Evolutionary conservation across 2,113 vertebrate species (phyloP).

Genomic region (Meriones unguiculatus): DNA sequence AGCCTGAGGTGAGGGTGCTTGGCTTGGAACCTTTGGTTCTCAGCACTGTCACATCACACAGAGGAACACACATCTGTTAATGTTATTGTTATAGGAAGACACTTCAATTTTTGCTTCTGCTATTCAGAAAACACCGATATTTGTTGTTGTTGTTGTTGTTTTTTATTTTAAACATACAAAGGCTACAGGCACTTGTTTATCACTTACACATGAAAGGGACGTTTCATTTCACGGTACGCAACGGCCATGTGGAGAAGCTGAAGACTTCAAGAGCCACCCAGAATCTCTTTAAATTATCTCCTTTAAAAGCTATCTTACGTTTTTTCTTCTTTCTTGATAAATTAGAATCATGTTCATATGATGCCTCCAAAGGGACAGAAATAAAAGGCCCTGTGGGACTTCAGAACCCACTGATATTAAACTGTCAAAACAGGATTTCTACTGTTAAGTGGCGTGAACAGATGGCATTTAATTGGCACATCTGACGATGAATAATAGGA

Average conservation of each 20-base stretch:
- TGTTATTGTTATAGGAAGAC: background rate
- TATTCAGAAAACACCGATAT: constrained; percentile 37
- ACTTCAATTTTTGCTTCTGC: constrained; percentile 15
- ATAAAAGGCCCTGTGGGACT: background rate
- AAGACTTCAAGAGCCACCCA: constrained; percentile 35
- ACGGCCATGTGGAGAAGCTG: constrained; percentile 15
- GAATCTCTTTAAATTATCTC: constrained; percentile 32
- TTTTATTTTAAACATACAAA: constrained; percentile 11
- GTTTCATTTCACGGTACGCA: constrained; percentile 48
- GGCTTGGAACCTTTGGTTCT: background rate
- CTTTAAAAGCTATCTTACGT: constrained; percentile 36
- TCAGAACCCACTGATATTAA: constrained; percentile 57
- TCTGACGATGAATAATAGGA: constrained; percentile 40
- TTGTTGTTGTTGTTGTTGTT: constrained; percentile 1
- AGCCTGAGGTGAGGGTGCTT: background rate
- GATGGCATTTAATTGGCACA: constrained; percentile 67
- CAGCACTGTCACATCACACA: background rate
- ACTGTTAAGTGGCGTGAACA: constrained; percentile 69
- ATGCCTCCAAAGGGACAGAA: background rate
- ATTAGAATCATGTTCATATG: constrained; percentile 32
- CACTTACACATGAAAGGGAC: background rate
- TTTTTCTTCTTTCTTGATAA: constrained; percentile 34
- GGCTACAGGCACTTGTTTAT: background rate
- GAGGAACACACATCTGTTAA: background rate
- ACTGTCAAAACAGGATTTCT: constrained; percentile 65